Evolutionary conservation across 1,140 invertebrate genomes (phyloP).

Genomic region (Pristionchus pacificus): DNA sequence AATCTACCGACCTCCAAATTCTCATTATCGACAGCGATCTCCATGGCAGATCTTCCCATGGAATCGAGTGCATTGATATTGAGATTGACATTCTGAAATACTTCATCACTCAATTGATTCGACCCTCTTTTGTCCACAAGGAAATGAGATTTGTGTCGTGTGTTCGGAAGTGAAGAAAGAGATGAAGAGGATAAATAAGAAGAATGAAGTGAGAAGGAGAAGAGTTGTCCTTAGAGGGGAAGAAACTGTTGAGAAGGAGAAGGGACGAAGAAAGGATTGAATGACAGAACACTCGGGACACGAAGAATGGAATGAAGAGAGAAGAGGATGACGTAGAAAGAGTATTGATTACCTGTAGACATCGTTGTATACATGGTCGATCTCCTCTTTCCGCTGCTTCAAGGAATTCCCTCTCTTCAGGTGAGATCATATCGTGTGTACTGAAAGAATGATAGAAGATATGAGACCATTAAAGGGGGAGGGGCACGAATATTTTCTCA

Average conservation of each 20-base stretch:
- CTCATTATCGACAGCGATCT: constrained; percentile 63
- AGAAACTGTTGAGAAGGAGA: no score
- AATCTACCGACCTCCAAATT: constrained; percentile 46
- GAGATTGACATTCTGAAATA: constrained; percentile 42
- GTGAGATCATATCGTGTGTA: constrained; percentile 39
- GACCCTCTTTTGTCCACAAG: constrained; percentile 21
- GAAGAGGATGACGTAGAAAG: background rate
- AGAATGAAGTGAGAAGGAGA: constrained; percentile 27
- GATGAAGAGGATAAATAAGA: no score
- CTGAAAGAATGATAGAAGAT: no score
- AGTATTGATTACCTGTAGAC: constrained; percentile 58
- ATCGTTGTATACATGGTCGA: constrained; percentile 62
- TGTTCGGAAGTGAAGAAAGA: constrained; percentile 26
- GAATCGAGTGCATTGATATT: constrained; percentile 66
- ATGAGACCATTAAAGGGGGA: no score
- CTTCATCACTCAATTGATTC: constrained; percentile 32
- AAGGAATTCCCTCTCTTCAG: constrained; percentile 61
- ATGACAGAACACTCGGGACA: background rate
- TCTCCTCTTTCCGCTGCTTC: constrained; percentile 65
- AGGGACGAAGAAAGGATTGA: background rate
- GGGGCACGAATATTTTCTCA: no score
- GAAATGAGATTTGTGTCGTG: constrained; percentile 14
- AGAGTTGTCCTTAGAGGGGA: background rate
- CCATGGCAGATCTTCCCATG: constrained; percentile 64
- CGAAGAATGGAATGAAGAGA: background rate